Conservation (phyloP, 2,797 vertebrate genomes). For the Antrozous pallidus region DNA sequence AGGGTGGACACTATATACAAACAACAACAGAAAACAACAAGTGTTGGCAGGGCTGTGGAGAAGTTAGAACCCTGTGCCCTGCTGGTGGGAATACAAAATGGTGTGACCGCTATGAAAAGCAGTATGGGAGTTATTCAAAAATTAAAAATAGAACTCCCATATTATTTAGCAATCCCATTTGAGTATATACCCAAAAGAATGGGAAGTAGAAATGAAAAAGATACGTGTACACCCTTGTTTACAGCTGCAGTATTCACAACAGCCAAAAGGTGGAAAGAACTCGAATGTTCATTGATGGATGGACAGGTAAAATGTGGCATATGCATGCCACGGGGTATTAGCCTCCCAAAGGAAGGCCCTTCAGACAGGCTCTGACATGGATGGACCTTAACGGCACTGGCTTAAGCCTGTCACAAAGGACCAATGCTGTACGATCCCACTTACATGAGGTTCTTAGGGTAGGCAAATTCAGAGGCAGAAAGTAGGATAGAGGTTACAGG, state of each 20-base stretch:
- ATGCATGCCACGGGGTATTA: not conserved
- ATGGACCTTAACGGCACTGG: not conserved
- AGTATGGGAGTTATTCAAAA: not conserved
- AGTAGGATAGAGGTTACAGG: not conserved
- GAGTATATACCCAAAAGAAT: not conserved
- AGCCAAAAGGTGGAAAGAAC: not conserved
- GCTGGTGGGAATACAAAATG: not conserved
- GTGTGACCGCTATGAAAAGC: not conserved
- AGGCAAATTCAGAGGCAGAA: not conserved
- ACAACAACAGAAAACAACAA: not conserved
- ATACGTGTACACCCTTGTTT: not conserved
- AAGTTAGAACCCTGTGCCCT: not conserved
- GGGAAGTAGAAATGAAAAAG: not conserved
- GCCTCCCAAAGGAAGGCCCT: not conserved
- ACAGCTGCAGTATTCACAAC: not conserved
- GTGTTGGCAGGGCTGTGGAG: not conserved
- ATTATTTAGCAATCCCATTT: not conserved
- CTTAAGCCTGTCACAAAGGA: not conserved
- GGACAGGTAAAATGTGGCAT: not conserved
- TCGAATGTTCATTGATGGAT: not conserved
- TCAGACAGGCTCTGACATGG: not conserved
- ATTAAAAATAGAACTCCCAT: not conserved
- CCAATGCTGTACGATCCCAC: not conserved
- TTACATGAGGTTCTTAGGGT: not conserved
- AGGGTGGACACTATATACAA: not conserved